Percentiles rank a stretch among this genome's conserved stretches.
phyloP scores from a whole-genome alignment of 1,140 invertebrate genomes.

The Cyclargus thomasi region DNA sequence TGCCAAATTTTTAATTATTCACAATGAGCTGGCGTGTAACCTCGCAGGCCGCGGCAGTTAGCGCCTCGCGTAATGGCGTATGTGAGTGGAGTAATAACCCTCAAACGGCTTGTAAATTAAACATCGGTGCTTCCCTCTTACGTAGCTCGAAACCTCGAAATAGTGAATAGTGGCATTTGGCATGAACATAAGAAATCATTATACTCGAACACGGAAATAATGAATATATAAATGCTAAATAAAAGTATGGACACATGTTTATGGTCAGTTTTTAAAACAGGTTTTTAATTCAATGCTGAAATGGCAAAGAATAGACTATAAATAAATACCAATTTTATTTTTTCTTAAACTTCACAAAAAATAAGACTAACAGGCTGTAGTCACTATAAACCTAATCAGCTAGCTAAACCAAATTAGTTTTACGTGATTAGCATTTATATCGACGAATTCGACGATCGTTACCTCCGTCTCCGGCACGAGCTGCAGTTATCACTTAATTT shows the following conservation, averaged over 20 bases:
- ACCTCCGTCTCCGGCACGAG: neutral
- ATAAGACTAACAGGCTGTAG: neutral
- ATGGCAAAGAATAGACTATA: too few relatives aligned
- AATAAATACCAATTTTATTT: too few relatives aligned
- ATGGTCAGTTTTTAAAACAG: too few relatives aligned
- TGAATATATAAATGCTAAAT: too few relatives aligned
- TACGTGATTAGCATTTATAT: neutral
- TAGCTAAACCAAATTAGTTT: neutral
- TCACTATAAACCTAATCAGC: neutral
- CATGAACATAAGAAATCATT: too few relatives aligned
- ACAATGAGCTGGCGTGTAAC: slow-evolving; percentile 25
- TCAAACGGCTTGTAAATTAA: neutral
- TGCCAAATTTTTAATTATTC: slow-evolving; percentile 43
- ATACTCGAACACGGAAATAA: too few relatives aligned
- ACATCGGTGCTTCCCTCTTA: neutral
- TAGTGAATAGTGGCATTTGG: too few relatives aligned
- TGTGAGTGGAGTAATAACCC: neutral
- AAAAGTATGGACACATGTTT: too few relatives aligned
- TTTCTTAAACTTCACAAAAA: too few relatives aligned
- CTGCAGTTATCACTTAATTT: neutral
- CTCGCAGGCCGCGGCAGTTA: neutral
- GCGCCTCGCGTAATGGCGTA: neutral
- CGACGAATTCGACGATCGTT: neutral
- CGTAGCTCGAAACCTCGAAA: too few relatives aligned
- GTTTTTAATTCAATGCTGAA: too few relatives aligned